Percentiles rank a stretch among this genome's conserved stretches.
Evolutionary conservation across 2,888 invertebrate genomes (phyloP).

Genomic region (Cotesia congregata): DNA sequence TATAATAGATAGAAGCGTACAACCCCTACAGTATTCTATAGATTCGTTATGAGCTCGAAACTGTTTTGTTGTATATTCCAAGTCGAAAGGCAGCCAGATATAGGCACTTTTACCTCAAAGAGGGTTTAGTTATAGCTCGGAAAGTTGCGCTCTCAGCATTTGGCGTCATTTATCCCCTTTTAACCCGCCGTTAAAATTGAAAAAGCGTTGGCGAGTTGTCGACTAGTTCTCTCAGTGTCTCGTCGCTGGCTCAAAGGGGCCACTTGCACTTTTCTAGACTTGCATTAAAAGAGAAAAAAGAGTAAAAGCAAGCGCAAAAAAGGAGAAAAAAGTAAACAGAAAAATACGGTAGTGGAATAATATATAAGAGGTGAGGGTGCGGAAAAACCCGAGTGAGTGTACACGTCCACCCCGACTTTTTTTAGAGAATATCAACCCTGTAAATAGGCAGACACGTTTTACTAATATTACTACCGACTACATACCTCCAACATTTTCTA

Average conservation of each 20-base stretch:
- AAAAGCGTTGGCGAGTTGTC: slow-evolving; percentile 34
- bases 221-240: slow-evolving; percentile 33
- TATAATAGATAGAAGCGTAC: too few species aligned
- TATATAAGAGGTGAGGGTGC: not conserved
- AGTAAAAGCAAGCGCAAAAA: not conserved
- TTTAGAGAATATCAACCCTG: slow-evolving; percentile 21
- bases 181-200: slow-evolving; percentile 35
- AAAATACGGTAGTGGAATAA: slow-evolving; percentile 1
- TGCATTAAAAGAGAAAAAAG: slow-evolving; percentile 7
- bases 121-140: not conserved
- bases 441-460: slow-evolving; percentile 14
- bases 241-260: slow-evolving; percentile 28
- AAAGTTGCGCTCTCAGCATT: slow-evolving; percentile 32
- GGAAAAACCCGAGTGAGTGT: not conserved
- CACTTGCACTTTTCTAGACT: slow-evolving; percentile 24
- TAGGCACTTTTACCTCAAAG: slow-evolving; percentile 17
- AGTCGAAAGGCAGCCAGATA: not conserved
- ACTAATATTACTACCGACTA: slow-evolving; percentile 7
- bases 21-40: not conserved
- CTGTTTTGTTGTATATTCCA: not conserved
- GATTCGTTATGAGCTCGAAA: not conserved
- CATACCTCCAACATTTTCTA: slow-evolving; percentile 2
- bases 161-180: slow-evolving; percentile 35
- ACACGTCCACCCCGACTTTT: not conserved
- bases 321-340: not conserved